Conservation (phyloP, 1,140 invertebrate genomes). For the Drosophila orena region DNA sequence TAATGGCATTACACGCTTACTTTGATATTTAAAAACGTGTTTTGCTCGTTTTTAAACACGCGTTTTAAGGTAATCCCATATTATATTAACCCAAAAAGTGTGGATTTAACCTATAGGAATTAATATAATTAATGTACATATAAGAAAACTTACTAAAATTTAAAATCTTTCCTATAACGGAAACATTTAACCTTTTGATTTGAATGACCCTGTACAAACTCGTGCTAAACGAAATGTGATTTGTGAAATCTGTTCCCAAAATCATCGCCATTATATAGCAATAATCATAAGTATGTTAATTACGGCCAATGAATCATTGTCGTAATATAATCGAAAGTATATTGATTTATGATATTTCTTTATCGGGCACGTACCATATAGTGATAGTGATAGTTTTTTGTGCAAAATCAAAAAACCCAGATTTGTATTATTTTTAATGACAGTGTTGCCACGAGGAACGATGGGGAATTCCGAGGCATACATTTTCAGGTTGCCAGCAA, state of each 20-base stretch:
- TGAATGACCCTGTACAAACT: background rate
- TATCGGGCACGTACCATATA: conserved; percentile 20
- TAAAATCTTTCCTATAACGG: background rate
- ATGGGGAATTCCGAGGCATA: conserved; percentile 11
- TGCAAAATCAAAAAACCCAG: conserved; percentile 12
- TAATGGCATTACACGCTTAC: background rate
- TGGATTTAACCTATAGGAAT: background rate
- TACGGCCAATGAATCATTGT: conserved; percentile 20
- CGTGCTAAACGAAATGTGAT: conserved; percentile 13
- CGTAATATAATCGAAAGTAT: conserved; percentile 3
- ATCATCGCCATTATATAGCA: conserved; percentile 16
- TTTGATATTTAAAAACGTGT: background rate
- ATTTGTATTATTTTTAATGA: conserved; percentile 12
- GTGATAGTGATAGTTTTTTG: conserved; percentile 11
- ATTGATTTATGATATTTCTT: conserved; percentile 12
- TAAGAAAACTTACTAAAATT: background rate
- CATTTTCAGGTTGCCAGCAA: background rate
- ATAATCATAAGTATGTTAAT: conserved; percentile 19
- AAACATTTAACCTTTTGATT: too few species aligned
- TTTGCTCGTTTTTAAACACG: background rate
- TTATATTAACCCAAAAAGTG: background rate
- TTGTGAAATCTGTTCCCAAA: conserved; percentile 15
- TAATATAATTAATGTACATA: too few species aligned
- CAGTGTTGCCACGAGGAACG: conserved; percentile 38
- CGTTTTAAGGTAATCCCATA: background rate